A percentile compares a stretch with the other conserved stretches of the same genome.
Conservation (phyloP, 2,113 vertebrate genomes). For the Pogona vitticeps region DNA sequence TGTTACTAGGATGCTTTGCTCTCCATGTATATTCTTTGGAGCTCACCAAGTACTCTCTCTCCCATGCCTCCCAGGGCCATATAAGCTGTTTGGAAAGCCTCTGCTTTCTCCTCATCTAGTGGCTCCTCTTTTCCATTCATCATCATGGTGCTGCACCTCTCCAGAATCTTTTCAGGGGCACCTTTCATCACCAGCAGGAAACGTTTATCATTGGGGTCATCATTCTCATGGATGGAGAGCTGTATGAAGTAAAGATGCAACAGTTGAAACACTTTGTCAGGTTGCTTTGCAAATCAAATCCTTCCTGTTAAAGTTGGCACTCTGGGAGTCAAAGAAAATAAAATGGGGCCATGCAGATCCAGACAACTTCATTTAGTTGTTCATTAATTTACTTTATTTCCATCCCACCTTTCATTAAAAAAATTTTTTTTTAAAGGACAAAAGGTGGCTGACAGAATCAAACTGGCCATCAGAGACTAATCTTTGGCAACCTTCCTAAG, state of each 20-base stretch:
- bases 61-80: constrained; percentile 82
- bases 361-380: no score
- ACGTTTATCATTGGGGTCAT: constrained; percentile 70
- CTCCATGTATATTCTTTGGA: not conserved
- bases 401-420: no score
- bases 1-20: rapidly evolving
- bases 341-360: no score
- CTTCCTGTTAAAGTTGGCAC: not conserved
- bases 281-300: not conserved
- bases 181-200: constrained; percentile 85
- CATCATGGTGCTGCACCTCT: constrained; percentile 82
- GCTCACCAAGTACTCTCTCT: constrained; percentile 83
- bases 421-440: no score
- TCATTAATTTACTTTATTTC: no score
- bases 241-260: constrained; percentile 39
- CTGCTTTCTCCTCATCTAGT: constrained; percentile 66
- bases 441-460: not conserved
- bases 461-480: not conserved
- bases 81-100: constrained; percentile 80
- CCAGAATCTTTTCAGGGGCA: constrained; percentile 78
- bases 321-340: not conserved
- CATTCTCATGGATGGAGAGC: constrained; percentile 80
- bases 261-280: not conserved
- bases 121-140: constrained; percentile 77
- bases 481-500: no score